Evolutionary conservation across 2,888 invertebrate species (phyloP), one percentile per base, ranked within the genome.

Genomic region (Cetonia aurata): DNA sequence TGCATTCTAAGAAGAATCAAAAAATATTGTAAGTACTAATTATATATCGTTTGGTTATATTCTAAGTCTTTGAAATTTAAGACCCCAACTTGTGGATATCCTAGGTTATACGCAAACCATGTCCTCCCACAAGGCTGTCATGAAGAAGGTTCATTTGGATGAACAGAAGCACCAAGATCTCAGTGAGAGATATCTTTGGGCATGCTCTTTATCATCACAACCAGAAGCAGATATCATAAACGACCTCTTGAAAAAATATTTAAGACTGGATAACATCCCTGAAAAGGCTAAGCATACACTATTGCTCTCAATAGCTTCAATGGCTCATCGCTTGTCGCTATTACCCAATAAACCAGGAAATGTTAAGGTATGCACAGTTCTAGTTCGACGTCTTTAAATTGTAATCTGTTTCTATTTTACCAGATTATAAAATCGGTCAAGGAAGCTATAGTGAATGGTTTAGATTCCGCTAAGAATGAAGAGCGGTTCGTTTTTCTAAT

Each of bases 101-200:
- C 83, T 91, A 33, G 93, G 92, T 0, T 90, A 92, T 0, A 87
- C 91, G 0, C 92, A 93, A 79, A 93, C 93, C 0, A 79, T 85
- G 3, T 87, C 88, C 1, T 87, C 91, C 0, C 91, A 94, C 80
- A 86, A 88, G 74, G 92, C 92, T 2, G 90, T 91, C 1, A 89
- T 91, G 85, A 89, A 89, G 73, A 85, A 88, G 37, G 85, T 94
- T 6, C 85, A 88, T 62, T 87, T 89, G 67, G 84, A 86, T 10
- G 86, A 88, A n/a, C 87, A 87, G 41, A 82, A 85, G 9, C 78
- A 83, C 46, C 72, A 77, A n/a, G 86, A 86, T 12, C 72, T 80
- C 0, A 83, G 88, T 37, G 95, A 95, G 79, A 85, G 93, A 70
- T 94, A 94, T 81, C 85, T 95, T 1, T 91, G 94, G 88, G 89